Evolutionary conservation across 2,113 vertebrate species (phyloP).

Genomic region (Oncorhynchus kisutch): DNA sequence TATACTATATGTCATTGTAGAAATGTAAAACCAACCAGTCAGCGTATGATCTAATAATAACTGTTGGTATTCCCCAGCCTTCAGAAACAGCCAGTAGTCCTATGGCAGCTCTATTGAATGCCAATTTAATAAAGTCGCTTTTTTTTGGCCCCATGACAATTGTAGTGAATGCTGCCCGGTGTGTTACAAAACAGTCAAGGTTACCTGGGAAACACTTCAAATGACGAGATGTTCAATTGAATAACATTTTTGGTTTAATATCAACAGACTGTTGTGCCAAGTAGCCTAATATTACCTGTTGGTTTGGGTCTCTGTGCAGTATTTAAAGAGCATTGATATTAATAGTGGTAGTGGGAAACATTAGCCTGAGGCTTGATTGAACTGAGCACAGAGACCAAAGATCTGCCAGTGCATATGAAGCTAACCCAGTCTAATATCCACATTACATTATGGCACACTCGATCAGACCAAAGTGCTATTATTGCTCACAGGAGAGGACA

Average conservation of each 20-base stretch:
- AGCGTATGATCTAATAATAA: constrained; percentile 6
- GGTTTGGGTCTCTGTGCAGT: constrained; percentile 41
- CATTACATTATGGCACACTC: constrained; percentile 63
- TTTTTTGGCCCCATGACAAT: constrained; percentile 38
- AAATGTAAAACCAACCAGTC: neutral
- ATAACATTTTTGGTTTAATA: constrained; percentile 60
- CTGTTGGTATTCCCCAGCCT: constrained; percentile 7
- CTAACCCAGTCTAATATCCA: constrained; percentile 60
- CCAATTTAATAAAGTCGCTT: constrained; percentile 46
- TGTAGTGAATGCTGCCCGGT: constrained; percentile 34
- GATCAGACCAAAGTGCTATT: constrained; percentile 51
- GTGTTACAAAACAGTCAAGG: constrained; percentile 62
- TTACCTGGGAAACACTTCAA: constrained; percentile 65
- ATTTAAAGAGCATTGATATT: constrained; percentile 60
- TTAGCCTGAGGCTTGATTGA: constrained; percentile 56
- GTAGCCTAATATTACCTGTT: constrained; percentile 60
- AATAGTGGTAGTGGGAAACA: constrained; percentile 67
- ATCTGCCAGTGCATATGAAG: constrained; percentile 59
- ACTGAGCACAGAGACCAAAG: constrained; percentile 51
- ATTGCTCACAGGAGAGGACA: constrained; percentile 69
- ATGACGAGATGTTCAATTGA: constrained; percentile 56
- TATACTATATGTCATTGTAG: neutral
- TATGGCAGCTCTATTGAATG: constrained; percentile 21
- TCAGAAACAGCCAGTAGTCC: constrained; percentile 2
- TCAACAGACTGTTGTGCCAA: constrained; percentile 66